phyloP scores from a whole-genome alignment of 2,888 invertebrate genomes.

The Agriopis marginaria region DNA sequence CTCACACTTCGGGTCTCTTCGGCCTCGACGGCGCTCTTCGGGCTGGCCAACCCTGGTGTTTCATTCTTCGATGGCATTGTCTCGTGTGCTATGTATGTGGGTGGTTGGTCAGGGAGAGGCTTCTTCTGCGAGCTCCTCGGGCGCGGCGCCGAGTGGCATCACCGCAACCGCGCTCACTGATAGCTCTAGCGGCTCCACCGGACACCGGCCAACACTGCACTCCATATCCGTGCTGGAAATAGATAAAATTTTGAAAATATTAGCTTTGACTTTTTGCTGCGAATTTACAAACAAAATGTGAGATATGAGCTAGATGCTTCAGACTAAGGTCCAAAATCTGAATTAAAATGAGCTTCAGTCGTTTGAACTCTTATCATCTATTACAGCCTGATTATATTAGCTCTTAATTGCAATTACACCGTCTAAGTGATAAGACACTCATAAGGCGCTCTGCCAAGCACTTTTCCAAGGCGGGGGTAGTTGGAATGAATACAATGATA shows the following conservation, averaged over 20 bases:
- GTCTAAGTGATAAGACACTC: too few species aligned
- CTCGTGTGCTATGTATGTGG: slow-evolving; percentile 15
- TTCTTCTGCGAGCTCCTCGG: slow-evolving; percentile 76
- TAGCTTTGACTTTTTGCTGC: background rate
- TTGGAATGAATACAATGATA: too few species aligned
- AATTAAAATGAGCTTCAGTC: too few species aligned
- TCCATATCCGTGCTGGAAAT: slow-evolving; percentile 78
- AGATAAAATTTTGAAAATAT: background rate
- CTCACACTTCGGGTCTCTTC: slow-evolving; percentile 13
- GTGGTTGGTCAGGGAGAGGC: slow-evolving; percentile 74
- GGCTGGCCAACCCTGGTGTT: too few species aligned
- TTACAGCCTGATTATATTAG: too few species aligned
- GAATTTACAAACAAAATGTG: background rate
- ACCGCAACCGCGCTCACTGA: slow-evolving; percentile 63
- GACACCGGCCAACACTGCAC: slow-evolving; percentile 78
- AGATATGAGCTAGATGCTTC: too few species aligned
- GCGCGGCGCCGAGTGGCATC: slow-evolving; percentile 56
- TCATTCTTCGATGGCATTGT: slow-evolving; percentile 23
- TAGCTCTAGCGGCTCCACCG: slow-evolving; percentile 70
- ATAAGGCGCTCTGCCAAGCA: too few species aligned
- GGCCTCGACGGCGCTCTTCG: too few species aligned
- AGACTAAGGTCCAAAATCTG: too few species aligned
- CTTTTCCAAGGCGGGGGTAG: too few species aligned
- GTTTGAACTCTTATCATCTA: too few species aligned
- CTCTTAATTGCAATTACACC: too few species aligned